Percentiles rank a stretch among this genome's conserved stretches.
phyloP scores from a whole-genome alignment of 2,113 vertebrate genomes.

The Poecilia latipinna region DNA sequence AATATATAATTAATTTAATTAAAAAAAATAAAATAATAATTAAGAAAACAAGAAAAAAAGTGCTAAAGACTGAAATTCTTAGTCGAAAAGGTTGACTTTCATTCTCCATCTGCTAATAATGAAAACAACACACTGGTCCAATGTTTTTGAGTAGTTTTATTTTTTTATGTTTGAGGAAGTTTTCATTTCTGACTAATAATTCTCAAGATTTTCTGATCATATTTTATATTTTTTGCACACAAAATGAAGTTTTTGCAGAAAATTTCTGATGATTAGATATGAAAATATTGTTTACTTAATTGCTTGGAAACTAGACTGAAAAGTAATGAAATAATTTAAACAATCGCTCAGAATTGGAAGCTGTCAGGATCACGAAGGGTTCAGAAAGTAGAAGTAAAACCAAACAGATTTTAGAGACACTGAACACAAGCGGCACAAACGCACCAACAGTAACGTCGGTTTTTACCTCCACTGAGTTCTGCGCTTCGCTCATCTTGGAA shows the following conservation, averaged over 20 bases:
- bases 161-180: not conserved
- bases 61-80: no score
- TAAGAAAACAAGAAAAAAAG: no score
- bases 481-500: conserved; percentile 88
- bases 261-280: no score
- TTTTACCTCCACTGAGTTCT: conserved; percentile 85
- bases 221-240: not conserved
- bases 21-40: no score
- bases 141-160: not conserved
- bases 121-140: not conserved
- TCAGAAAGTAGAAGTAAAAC: no score
- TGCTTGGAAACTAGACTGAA: not conserved
- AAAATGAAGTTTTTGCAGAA: not conserved
- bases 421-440: not conserved
- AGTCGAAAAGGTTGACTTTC: no score
- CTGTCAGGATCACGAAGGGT: not conserved
- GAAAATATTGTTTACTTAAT: no score
- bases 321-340: not conserved
- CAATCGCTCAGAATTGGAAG: not conserved
- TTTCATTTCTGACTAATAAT: not conserved
- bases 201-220: not conserved
- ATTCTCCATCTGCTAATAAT: no score
- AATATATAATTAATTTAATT: no score
- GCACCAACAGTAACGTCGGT: not conserved
- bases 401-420: not conserved